These are phyloP conservation scores for Peromyscus melanophrys DNA, from an alignment of 2,797 vertebrate species.

Conservation along the genomic window DNA sequence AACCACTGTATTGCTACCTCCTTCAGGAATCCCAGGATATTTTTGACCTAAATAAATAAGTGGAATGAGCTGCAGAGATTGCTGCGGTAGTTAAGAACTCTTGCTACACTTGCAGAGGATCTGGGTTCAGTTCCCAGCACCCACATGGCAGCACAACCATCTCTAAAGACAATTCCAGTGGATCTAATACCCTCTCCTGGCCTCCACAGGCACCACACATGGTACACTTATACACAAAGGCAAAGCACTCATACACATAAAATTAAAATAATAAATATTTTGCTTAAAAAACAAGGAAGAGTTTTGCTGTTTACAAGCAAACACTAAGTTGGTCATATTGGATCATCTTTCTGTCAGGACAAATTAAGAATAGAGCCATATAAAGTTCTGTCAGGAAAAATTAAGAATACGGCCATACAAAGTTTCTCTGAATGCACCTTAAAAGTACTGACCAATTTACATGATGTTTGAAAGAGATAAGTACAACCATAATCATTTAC, in stretches of 20 bases:
- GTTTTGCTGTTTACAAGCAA: not conserved
- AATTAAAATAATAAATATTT: not conserved
- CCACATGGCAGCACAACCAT: not conserved
- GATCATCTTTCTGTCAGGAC: not conserved
- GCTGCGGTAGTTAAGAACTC: not conserved
- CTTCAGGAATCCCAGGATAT: not conserved
- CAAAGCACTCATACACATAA: not conserved
- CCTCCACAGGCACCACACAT: not conserved
- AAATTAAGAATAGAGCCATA: conserved; percentile 10
- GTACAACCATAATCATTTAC: not conserved
- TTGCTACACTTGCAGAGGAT: not conserved
- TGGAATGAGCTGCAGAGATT: not conserved
- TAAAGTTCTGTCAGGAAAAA: not conserved
- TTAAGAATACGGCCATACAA: conserved; percentile 20
- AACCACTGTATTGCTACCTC: not conserved
- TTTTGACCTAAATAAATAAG: conserved; percentile 18
- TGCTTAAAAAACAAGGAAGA: not conserved
- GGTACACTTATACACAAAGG: no score
- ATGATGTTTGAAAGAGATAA: conserved; percentile 1
- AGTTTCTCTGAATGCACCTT: not conserved
- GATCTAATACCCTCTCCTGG: no score
- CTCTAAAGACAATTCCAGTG: not conserved
- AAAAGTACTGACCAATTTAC: not conserved
- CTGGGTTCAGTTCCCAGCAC: not conserved
- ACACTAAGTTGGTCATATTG: not conserved